Evolutionary conservation across 2,888 invertebrate genomes (phyloP), one percentile per base, ranked within the genome.

Genomic region (Trypoxylon attenuatum): DNA sequence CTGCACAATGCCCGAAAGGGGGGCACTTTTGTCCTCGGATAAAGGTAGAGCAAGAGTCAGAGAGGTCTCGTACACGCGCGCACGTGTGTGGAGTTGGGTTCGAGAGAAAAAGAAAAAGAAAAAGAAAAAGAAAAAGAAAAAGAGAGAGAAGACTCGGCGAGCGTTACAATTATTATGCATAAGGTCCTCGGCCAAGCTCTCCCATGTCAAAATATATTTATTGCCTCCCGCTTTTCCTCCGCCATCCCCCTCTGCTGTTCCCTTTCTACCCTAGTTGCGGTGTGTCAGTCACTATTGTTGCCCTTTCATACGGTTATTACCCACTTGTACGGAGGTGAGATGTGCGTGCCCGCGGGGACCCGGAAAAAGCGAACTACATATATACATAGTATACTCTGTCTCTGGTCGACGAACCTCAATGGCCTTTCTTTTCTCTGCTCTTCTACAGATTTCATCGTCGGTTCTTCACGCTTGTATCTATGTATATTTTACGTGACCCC

Each of bases 121-220:
- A 55, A 38, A 50, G 50, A 63, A 49, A 41, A 38, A 55, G 13
- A 33, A 19, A 60, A 19, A 39, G 29, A 53, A 15, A 52, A 15
- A 15, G 38, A 29, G 50, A 16, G 27, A 23, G 22, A 21, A 19
- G 16, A 15, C 22, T 21, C 33, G 43, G 15, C 39, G 72, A 79
- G 72, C 81, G 81, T 82, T 82, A 80, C 82, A 82, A 82, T 82
- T 82, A 82, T 79, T 82, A 82, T 82, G 79, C 82, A 81, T 82
- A 77, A n/a, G 60, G 51, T 64, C 60, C 64, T 55, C 58, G 61
- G 45, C 72, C 63, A 70, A 76, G 75, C 72, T 77, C 85, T 85
- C 85, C 85, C 86, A 83, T 87, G 86, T 87, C 86, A 87, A 86
- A 87, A 87, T 86, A 86, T 87, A 86, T 87, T 86, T 87, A 86